Conservation (phyloP, 1,140 invertebrate species). For the Ridgeia piscesae region DNA sequence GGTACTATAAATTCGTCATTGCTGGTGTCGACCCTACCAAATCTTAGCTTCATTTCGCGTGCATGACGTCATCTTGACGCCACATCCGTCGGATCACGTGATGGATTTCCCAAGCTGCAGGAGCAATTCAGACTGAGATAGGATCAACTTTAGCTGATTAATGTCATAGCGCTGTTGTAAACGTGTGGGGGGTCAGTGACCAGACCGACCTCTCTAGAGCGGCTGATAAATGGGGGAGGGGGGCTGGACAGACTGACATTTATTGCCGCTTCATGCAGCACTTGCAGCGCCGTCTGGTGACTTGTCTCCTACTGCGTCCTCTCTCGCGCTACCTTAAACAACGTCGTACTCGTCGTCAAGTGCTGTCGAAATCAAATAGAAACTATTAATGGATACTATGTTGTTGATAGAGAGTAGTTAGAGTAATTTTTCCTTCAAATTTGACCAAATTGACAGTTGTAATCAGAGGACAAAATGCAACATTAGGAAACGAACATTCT, state of each 20-base stretch:
- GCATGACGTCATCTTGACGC: neutral
- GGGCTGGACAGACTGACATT: neutral
- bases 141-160: neutral
- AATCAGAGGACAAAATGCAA: too few species aligned
- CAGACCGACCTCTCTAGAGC: neutral
- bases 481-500: too few species aligned
- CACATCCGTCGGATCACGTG: neutral
- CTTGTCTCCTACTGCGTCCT: neutral
- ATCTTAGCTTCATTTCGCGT: neutral
- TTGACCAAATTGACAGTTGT: too few species aligned
- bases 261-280: neutral
- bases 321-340: neutral
- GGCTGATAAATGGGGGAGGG: neutral
- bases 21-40: neutral
- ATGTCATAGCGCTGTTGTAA: slow-evolving; percentile 1
- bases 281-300: neutral
- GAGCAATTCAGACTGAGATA: neutral
- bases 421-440: too few species aligned
- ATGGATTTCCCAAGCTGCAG: neutral
- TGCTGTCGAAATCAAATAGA: too few species aligned
- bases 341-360: too few species aligned
- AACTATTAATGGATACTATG: too few species aligned
- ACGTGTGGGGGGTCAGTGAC: neutral
- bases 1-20: neutral
- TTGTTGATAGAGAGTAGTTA: too few species aligned